A percentile compares a stretch with the other conserved stretches of the same genome.
Evolutionary conservation across 2,113 vertebrate genomes (phyloP).

Genomic region (Pygoscelis adeliae): DNA sequence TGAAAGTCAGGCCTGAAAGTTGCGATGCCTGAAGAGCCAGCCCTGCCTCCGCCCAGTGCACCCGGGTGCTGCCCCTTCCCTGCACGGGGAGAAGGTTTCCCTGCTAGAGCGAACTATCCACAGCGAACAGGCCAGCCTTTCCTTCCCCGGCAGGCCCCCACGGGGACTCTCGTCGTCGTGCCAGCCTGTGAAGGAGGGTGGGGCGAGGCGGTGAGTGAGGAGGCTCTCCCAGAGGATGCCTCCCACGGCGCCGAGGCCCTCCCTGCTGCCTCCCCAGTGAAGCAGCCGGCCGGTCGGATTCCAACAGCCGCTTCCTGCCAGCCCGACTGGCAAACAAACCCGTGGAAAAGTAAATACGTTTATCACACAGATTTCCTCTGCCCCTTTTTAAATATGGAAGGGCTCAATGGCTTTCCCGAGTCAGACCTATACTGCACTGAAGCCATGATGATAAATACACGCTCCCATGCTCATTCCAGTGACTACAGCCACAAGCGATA

Average conservation of each 20-base stretch:
- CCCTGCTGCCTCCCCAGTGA: not conserved
- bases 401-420: not conserved
- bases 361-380: slow-evolving; percentile 51
- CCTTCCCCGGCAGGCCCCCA: rapidly evolving
- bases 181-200: not conserved
- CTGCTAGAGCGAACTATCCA: rapidly evolving
- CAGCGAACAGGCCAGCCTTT: not conserved
- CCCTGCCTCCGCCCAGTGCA: not conserved
- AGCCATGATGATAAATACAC: not conserved
- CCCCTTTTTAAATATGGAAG: slow-evolving; percentile 36
- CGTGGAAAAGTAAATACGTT: slow-evolving; percentile 47
- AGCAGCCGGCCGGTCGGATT: not conserved
- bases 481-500: not conserved
- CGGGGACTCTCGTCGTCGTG: rapidly evolving
- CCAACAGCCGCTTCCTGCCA: slow-evolving; percentile 24
- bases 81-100: not conserved
- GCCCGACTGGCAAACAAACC: slow-evolving; percentile 9
- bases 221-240: not conserved
- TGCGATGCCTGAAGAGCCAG: rapidly evolving
- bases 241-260: not conserved
- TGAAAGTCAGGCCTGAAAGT: not conserved
- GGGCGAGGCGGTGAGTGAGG: rapidly evolving
- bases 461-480: not conserved
- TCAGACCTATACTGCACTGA: not conserved
- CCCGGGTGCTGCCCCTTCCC: not conserved